phyloP scores from a whole-genome alignment of 2,888 invertebrate species.

The Ectropis crepuscularia region DNA sequence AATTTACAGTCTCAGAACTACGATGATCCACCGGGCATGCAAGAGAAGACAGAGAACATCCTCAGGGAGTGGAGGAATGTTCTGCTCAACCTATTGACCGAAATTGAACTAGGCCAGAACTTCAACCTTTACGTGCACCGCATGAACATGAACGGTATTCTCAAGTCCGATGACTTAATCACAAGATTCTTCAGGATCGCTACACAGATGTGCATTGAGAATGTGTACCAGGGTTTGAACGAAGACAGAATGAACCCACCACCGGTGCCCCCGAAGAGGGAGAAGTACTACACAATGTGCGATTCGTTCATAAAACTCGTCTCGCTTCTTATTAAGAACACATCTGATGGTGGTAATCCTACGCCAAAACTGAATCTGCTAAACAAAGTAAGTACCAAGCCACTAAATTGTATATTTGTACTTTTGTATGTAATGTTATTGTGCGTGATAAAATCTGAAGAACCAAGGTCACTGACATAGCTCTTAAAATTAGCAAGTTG shows the following conservation, averaged over 20 bases:
- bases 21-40: slow-evolving; percentile 96
- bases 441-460: too few relatives aligned
- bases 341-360: slow-evolving; percentile 95
- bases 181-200: slow-evolving; percentile 98
- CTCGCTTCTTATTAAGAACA: slow-evolving; percentile 96
- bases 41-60: slow-evolving; percentile 97
- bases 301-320: slow-evolving; percentile 98
- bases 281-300: slow-evolving; percentile 97
- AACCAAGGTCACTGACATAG: too few relatives aligned
- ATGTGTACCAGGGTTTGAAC: slow-evolving; percentile 93
- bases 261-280: slow-evolving; percentile 87
- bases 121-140: slow-evolving; percentile 97
- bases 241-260: slow-evolving; percentile 88
- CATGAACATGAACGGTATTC: slow-evolving; percentile 95
- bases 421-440: too few relatives aligned
- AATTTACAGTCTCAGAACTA: slow-evolving; percentile 87
- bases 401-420: too few relatives aligned
- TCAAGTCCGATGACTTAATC: slow-evolving; percentile 98
- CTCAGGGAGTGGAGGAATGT: slow-evolving; percentile 98
- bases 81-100: slow-evolving; percentile 92
- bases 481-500: too few relatives aligned
- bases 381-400: slow-evolving; percentile 89
- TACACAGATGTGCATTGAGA: slow-evolving; percentile 97
- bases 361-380: slow-evolving; percentile 98
- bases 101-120: slow-evolving; percentile 94